phyloP scores from a whole-genome alignment of 2,888 invertebrate genomes.

The Diarsia dahlii region DNA sequence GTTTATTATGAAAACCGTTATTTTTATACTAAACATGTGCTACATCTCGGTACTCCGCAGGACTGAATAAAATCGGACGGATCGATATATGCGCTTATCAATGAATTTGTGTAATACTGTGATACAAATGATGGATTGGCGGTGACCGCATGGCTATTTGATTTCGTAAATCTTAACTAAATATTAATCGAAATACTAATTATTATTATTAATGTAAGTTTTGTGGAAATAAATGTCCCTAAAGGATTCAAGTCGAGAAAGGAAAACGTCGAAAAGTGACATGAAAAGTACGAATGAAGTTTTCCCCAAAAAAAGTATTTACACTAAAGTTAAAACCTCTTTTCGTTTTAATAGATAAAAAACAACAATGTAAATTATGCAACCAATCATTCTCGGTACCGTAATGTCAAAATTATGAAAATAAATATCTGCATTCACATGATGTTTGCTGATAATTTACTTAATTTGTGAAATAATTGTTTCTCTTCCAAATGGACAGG shows the following conservation, averaged over 20 bases:
- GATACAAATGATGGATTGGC: constrained; percentile 8
- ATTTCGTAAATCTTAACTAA: background rate
- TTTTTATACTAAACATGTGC: constrained; percentile 67
- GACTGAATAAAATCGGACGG: constrained; percentile 53
- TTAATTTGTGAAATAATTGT: constrained; percentile 32
- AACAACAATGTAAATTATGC: constrained; percentile 4
- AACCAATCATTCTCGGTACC: constrained; percentile 10
- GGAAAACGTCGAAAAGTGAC: background rate
- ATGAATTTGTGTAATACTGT: constrained; percentile 29
- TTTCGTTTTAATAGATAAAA: constrained; percentile 11
- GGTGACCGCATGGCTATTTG: background rate
- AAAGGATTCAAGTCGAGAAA: background rate
- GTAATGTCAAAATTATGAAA: constrained; percentile 49
- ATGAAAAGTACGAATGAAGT: background rate
- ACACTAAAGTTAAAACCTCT: constrained; percentile 16
- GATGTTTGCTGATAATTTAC: constrained; percentile 37
- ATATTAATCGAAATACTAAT: background rate
- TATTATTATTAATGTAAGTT: background rate
- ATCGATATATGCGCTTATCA: constrained; percentile 57
- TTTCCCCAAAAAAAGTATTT: constrained; percentile 26
- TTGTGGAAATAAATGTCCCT: background rate
- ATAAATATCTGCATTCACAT: constrained; percentile 22
- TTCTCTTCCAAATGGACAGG: constrained; percentile 31
- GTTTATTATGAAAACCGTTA: constrained; percentile 66
- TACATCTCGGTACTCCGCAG: constrained; percentile 43